A percentile compares a stretch with the other conserved stretches of the same genome.
phyloP scores from a whole-genome alignment of 2,797 vertebrate genomes.

The Crocidura indochinensis region DNA sequence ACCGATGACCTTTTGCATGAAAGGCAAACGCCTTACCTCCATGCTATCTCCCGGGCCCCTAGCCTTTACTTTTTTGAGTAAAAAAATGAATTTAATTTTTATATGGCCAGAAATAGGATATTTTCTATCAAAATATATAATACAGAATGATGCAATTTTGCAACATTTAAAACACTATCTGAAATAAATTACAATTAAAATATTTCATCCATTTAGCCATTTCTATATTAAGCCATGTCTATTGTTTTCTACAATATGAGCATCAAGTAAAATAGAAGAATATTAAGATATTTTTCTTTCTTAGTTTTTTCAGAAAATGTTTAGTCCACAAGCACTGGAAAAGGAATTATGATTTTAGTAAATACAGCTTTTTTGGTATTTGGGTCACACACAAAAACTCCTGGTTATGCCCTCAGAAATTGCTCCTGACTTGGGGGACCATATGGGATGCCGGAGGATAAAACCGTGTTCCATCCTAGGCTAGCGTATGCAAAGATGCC shows the following conservation, averaged over 20 bases:
- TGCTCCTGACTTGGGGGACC: too few relatives aligned
- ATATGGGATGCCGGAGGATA: too few relatives aligned
- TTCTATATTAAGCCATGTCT: conserved; percentile 18
- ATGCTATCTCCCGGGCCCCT: too few relatives aligned
- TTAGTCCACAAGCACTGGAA: conserved; percentile 18
- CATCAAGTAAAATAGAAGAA: conserved; percentile 46
- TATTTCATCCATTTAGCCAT: neutral
- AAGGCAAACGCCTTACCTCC: too few relatives aligned
- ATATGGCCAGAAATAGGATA: neutral
- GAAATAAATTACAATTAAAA: conserved; percentile 50
- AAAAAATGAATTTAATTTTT: neutral
- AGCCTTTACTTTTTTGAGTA: neutral
- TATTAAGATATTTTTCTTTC: conserved; percentile 39
- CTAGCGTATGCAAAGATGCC: too few relatives aligned
- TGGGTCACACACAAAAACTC: too few relatives aligned
- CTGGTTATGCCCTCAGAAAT: too few relatives aligned
- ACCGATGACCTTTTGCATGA: too few relatives aligned
- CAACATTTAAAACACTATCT: neutral
- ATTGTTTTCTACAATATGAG: conserved; percentile 49
- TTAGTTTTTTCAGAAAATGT: conserved; percentile 59
- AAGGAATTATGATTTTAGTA: conserved; percentile 56
- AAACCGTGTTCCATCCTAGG: too few relatives aligned
- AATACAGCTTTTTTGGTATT: neutral
- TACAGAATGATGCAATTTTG: neutral
- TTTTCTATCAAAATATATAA: too few relatives aligned